Evolutionary conservation across 92 coral and sea anemone genomes (phyloP), one percentile per base, ranked within the genome.

Genomic region (Micromussa lordhowensis): DNA sequence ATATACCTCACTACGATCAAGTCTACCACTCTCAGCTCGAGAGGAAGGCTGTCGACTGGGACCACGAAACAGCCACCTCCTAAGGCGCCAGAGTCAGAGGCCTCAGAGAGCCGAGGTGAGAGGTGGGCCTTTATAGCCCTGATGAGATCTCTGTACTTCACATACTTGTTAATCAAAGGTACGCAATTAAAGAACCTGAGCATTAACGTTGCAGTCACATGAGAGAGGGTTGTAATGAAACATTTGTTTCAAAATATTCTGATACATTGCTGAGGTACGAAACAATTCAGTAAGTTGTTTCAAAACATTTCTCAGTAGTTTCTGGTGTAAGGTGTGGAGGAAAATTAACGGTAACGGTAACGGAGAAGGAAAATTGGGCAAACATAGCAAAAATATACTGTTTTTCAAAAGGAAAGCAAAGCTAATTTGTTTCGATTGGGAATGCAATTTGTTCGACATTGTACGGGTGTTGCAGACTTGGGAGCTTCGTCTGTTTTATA

Each of bases 131-230:
- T 90, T 77, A 22, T 91, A 13, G 84, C 74, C 91, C 78, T 90
- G 82, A 87, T 93, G 85, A 84, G 87, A 75, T 87, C 92, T 35
- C 86, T 90, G 83, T 90, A 72, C 90, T 83, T 88, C 87, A 76
- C 87, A 49, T 90, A 87, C 96, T 75, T 84, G 93, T 79, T 90
- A 68, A 81, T 93, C 5, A 55, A 89, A 93, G 96, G 96, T 93
- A 93, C 79, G 96, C 92, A 66, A 75, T 86, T 13, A 64, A 63
- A 79, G 64, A 59, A 80, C 87, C 91, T 73, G 79, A 63, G 74
- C 77, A 84, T 82, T 71, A 77, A 49, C 84, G 89, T 88, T 70
- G 63, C 36, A 76, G 87, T 83, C 94, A 88, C 79, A 70, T 78
- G 76, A 19, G 58, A 53, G 68, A 4, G 19, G 24, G 68, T 51